These are phyloP conservation scores for Oryzaephilus surinamensis DNA, from an alignment of 1,140 invertebrate genomes.

Conservation along the genomic window DNA sequence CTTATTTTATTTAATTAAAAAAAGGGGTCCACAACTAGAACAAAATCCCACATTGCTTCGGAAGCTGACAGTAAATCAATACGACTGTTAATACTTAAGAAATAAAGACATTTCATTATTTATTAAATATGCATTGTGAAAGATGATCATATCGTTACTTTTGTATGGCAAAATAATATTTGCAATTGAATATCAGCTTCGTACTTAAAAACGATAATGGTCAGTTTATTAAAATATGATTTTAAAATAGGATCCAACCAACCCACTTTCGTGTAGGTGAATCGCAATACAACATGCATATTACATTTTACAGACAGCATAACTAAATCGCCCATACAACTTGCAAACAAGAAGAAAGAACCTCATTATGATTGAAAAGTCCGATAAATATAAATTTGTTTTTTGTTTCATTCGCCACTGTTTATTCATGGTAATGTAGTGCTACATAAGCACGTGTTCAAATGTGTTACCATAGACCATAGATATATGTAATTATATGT, in stretches of 20 bases:
- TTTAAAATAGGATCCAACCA: too few species aligned
- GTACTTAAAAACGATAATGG: neutral
- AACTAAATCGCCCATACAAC: conserved; percentile 9
- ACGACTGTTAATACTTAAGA: too few species aligned
- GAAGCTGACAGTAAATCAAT: too few species aligned
- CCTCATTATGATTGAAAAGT: conserved; percentile 7
- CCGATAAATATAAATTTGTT: conserved; percentile 8
- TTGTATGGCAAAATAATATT: neutral
- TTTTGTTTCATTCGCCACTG: conserved; percentile 3
- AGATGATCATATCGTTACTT: neutral
- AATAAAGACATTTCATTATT: too few species aligned
- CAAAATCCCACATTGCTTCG: too few species aligned
- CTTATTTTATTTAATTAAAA: too few species aligned
- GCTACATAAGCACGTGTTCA: too few species aligned
- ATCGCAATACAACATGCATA: conserved; percentile 6
- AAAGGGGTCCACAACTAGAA: too few species aligned
- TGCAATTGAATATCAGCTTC: neutral
- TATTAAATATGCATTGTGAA: too few species aligned
- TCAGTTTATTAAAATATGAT: too few species aligned
- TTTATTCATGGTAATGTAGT: conserved; percentile 5
- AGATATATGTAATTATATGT: too few species aligned
- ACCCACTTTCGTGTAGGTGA: conserved; percentile 8
- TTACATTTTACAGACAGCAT: conserved; percentile 8
- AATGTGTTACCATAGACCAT: too few species aligned
- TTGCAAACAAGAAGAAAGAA: conserved; percentile 10